Base-by-base conservation (phyloP, 2,113 vertebrate genomes). In the Tetrax tetrax region DNA sequence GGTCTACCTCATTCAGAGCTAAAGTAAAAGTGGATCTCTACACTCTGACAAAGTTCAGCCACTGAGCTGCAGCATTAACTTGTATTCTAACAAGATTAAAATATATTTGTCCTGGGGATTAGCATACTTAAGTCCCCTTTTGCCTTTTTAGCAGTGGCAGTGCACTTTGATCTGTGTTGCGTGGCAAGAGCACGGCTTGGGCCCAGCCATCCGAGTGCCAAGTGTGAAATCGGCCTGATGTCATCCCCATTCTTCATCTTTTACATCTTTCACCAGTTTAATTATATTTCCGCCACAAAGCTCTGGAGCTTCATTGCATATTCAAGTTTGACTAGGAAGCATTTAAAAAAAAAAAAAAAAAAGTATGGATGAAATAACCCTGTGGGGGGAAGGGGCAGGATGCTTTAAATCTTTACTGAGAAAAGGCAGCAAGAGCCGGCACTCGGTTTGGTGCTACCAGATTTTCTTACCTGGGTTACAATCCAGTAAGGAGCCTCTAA, bases 31-130 rank as follows among this genome's bases (percentile, higher is more conserved):
- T 98, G 98, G 98, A 98, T 98, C 98, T 98, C 98, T 98, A 98
- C 98, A 98, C 98, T 98, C 98, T 98, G 98, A 98, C 99, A 99
- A 99, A 99, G 99, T 99, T 99, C 98, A 99, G 98, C 98, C 98
- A 98, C 98, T 98, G 98, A 99, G 98, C 98, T 98, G 98, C 98
- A 93, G 99, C 99, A 99, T 99, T 99, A 99, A 99, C 99, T 99
- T 99, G 99, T 99, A 99, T 99, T 99, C 99, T 99, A 99, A 99
- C 99, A 99, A 99, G 99, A 99, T 99, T 99, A 99, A 99, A 99
- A 99, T 99, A 99, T 99, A 99, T 99, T 99, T 99, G 99, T 99
- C 99, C 99, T 98, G 99, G 98, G 99, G 99, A 99, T 99, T 99
- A 99, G 99, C 99, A 99, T 99, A 99, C 99, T 99, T 98, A 98